These are phyloP conservation scores for Bombyx huttoni DNA, from an alignment of 2,888 invertebrate genomes.

Conservation along the genomic window DNA sequence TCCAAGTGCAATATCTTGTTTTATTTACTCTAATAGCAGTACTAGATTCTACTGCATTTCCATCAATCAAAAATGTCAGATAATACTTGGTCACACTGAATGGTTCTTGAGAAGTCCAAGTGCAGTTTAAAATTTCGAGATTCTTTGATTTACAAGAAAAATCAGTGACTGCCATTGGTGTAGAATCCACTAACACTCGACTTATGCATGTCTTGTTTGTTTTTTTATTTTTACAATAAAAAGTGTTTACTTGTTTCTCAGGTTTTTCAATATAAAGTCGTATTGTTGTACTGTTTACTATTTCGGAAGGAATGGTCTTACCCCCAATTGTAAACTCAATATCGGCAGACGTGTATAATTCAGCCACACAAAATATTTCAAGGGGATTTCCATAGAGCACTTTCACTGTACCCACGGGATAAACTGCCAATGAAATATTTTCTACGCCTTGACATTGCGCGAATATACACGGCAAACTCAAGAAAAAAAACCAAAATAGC, in stretches of 20 bases:
- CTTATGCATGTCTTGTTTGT: conserved; percentile 33
- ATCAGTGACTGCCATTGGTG: conserved; percentile 76
- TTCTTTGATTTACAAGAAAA: conserved; percentile 83
- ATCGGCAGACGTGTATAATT: conserved; percentile 46
- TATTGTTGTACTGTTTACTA: conserved; percentile 76
- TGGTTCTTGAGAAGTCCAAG: conserved; percentile 75
- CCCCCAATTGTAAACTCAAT: conserved; percentile 48
- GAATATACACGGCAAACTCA: conserved; percentile 45
- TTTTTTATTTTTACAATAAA: conserved; percentile 63
- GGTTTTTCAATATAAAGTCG: conserved; percentile 69
- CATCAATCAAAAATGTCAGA: conserved; percentile 34
- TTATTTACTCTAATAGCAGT: conserved; percentile 16
- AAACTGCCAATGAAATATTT: conserved; percentile 40
- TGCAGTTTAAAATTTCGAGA: conserved; percentile 81
- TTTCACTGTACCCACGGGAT: conserved; percentile 71
- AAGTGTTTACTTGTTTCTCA: conserved; percentile 61
- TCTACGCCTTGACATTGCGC: conserved; percentile 37
- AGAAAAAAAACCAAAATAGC: conserved; percentile 38
- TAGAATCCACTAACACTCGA: conserved; percentile 54
- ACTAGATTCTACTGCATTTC: conserved; percentile 23
- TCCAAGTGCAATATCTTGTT: conserved; percentile 33
- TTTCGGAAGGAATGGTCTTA: conserved; percentile 34
- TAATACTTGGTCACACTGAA: conserved; percentile 38
- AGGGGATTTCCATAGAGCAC: conserved; percentile 74
- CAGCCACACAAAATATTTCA: conserved; percentile 75